phyloP scores from a whole-genome alignment of 2,888 invertebrate species.

The Mactromeris polynyma region DNA sequence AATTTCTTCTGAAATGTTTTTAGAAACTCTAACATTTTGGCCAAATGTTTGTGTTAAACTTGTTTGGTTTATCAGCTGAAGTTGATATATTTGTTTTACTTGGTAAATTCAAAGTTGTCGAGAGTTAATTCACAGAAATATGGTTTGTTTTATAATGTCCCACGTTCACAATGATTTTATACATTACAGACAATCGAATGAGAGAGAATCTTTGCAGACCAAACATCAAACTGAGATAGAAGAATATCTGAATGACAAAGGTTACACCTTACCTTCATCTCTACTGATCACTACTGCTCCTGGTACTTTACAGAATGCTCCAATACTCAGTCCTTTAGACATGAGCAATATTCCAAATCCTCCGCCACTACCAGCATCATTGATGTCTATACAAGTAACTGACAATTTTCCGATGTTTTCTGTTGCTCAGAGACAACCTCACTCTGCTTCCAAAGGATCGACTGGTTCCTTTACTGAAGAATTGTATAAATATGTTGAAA shows the following conservation, averaged over 20 bases:
- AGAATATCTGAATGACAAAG: constrained; percentile 73
- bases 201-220: constrained; percentile 72
- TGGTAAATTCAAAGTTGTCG: too few species aligned
- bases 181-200: constrained; percentile 77
- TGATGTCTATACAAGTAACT: constrained; percentile 58
- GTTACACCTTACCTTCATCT: constrained; percentile 64
- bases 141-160: not conserved
- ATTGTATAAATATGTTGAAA: constrained; percentile 53
- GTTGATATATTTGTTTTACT: too few species aligned
- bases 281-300: constrained; percentile 66
- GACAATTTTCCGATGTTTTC: constrained; percentile 61
- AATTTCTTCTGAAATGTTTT: too few species aligned
- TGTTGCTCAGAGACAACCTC: constrained; percentile 47
- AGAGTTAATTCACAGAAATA: not conserved
- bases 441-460: constrained; percentile 26
- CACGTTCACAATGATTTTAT: not conserved
- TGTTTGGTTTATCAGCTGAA: too few species aligned
- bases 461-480: constrained; percentile 65
- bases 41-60: not conserved
- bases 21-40: too few species aligned
- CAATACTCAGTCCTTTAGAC: constrained; percentile 74
- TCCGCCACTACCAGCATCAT: constrained; percentile 66
- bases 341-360: constrained; percentile 71
- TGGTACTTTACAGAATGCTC: constrained; percentile 57
- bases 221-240: constrained; percentile 76